phyloP scores from a whole-genome alignment of 2,797 vertebrate species.

The Muscicapa comitata region DNA sequence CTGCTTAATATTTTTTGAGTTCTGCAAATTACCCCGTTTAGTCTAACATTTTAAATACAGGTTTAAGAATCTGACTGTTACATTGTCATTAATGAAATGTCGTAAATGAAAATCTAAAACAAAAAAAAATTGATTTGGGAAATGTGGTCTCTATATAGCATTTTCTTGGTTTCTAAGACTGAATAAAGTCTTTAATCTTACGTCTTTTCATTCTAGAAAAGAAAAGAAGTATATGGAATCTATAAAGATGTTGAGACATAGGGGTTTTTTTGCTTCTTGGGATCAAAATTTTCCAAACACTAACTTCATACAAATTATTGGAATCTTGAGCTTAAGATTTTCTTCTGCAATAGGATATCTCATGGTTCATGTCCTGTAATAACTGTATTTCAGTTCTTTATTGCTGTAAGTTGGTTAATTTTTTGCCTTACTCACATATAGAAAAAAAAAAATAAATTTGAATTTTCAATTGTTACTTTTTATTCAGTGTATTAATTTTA shows the following conservation, averaged over 20 bases:
- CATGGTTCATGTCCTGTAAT: not conserved
- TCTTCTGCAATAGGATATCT: not conserved
- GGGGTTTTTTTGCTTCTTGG: not conserved
- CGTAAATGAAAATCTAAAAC: not conserved
- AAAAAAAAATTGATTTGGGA: not conserved
- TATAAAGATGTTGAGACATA: not conserved
- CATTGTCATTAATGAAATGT: not conserved
- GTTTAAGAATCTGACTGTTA: not conserved
- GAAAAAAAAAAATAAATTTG: not conserved
- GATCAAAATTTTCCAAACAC: not conserved
- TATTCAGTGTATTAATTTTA: accelerated
- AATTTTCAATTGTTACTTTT: not conserved
- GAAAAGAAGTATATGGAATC: not conserved
- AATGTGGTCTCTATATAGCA: not conserved
- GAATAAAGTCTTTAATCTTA: not conserved
- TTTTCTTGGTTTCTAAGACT: not conserved
- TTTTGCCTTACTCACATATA: not conserved
- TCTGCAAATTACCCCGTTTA: not conserved
- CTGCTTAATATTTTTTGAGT: not conserved
- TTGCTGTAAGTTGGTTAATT: not conserved
- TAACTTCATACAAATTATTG: not conserved
- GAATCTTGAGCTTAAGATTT: not conserved
- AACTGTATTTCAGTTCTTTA: not conserved
- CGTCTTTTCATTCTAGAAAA: not conserved
- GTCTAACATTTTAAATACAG: not conserved